Evolutionary conservation across 2,113 vertebrate species (phyloP).

Genomic region (Edolisoma coerulescens): DNA sequence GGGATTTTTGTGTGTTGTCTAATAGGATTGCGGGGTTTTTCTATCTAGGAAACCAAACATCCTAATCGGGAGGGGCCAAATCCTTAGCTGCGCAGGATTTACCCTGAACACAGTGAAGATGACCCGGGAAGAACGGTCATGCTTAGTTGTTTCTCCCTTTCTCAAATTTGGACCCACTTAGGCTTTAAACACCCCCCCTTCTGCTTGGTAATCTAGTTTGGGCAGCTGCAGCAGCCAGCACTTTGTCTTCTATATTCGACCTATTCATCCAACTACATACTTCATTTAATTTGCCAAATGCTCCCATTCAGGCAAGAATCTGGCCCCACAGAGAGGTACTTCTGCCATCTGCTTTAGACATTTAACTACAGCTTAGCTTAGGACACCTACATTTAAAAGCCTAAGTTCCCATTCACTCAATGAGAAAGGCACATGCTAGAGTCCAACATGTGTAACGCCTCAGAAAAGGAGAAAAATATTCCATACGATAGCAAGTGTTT

Average conservation of each 20-base stretch:
- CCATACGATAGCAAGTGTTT: not conserved
- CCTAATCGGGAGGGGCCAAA: not conserved
- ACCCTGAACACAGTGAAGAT: not conserved
- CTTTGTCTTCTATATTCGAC: conserved; percentile 35
- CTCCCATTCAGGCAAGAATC: conserved; percentile 43
- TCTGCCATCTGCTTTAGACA: conserved; percentile 52
- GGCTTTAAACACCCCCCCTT: conserved; percentile 33
- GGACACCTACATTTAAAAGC: conserved; percentile 6
- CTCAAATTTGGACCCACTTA: not conserved
- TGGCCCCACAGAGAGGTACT: conserved; percentile 19
- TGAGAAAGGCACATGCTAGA: conserved; percentile 8
- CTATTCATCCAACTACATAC: conserved; percentile 42
- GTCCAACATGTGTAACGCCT: not conserved
- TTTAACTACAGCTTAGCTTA: conserved; percentile 26
- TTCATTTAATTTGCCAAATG: conserved; percentile 66
- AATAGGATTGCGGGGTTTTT: not conserved
- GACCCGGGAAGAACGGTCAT: not conserved
- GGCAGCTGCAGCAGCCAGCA: conserved; percentile 48
- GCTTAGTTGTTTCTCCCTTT: not conserved
- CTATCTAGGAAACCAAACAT: conserved; percentile 16
- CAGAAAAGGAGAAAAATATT: not conserved
- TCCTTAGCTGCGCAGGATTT: not conserved
- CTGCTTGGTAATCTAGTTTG: conserved; percentile 48
- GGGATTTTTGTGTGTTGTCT: conserved; percentile 27
- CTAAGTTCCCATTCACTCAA: not conserved